phyloP scores from a whole-genome alignment of 2,113 vertebrate genomes.

The Taurulus bubalis region DNA sequence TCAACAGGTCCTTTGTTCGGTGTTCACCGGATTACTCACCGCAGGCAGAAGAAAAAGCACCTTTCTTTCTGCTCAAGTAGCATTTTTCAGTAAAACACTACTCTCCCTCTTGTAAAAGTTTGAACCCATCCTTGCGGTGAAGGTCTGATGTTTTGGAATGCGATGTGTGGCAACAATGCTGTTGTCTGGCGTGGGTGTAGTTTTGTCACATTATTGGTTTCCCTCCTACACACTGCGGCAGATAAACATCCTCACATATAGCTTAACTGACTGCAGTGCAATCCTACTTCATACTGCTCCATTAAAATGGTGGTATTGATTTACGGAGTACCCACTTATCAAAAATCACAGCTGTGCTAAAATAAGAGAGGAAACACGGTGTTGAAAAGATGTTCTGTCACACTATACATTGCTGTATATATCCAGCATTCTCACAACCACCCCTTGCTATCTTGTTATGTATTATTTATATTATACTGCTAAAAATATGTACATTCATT shows the following conservation, averaged over 20 bases:
- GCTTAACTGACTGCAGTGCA: conserved; percentile 1
- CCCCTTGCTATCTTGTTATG: neutral
- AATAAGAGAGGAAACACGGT: neutral
- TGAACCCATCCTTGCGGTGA: neutral
- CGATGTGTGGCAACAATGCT: conserved; percentile 9
- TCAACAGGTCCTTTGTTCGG: neutral
- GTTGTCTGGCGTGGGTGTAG: conserved; percentile 12
- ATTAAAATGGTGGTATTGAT: conserved; percentile 11
- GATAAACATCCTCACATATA: conserved; percentile 13
- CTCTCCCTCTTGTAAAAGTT: neutral
- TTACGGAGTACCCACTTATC: neutral
- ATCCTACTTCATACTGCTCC: neutral
- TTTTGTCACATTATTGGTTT: conserved; percentile 38
- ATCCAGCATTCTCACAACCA: neutral
- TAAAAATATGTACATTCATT: neutral
- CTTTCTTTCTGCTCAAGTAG: neutral
- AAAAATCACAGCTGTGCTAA: neutral
- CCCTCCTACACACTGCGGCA: conserved; percentile 20
- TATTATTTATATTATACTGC: neutral
- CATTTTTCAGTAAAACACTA: neutral
- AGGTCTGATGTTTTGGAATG: conserved; percentile 17
- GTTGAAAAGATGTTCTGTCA: neutral
- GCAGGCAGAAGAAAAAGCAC: neutral
- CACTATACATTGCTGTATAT: neutral
- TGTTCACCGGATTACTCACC: neutral